Evolutionary conservation across 1,140 invertebrate genomes (phyloP), one percentile per base, ranked within the genome.

Genomic region (Drosophila funebris): DNA sequence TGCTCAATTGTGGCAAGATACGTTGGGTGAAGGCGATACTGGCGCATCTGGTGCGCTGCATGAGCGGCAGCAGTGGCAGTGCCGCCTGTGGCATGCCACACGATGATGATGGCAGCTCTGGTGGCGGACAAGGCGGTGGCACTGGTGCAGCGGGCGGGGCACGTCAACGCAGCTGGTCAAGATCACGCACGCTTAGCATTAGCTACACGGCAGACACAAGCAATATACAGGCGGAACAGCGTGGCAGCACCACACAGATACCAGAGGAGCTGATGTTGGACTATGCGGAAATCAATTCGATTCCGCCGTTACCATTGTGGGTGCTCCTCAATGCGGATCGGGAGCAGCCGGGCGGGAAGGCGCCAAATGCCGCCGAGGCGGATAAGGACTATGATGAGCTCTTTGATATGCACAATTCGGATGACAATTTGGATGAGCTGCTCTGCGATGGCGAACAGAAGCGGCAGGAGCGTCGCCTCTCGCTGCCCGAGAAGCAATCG

Each of bases 1-100:
- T 99, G n/a, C 93, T 99, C 0, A 99, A 99, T 92, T 99, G 98
- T 61, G 99, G 99, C 0, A 99, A 99, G 93, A 98, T 99, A 31
- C 93, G 97, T 79, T 97, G 98, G 94, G 99, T 99, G 0, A 99
- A 99, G 92, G 98, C 98, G 0, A 99, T 99, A 66, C 93, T 99
- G 33, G 96, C 97, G 2, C 99, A 99, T 94, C 93, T 99, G 36
- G 97, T 99, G 9, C 89, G 91, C 24, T 92, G 91, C 72, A 96
- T 97, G 61, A 95, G 95, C 14, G 95, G 69, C 41, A 44, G 46
- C 1, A 56, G 44, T 0, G 22, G 54, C 1, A 41, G 50, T 2
- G 70, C 37, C 2, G 29, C 20, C 13, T 44, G 14, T 90, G 53
- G 54, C 0, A 2, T 37, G n/a, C 44, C 36, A 5, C 24, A 91